These are phyloP conservation scores for Heteromormyrus szaboi DNA, from an alignment of 2,797 vertebrate species.

Conservation along the genomic window DNA sequence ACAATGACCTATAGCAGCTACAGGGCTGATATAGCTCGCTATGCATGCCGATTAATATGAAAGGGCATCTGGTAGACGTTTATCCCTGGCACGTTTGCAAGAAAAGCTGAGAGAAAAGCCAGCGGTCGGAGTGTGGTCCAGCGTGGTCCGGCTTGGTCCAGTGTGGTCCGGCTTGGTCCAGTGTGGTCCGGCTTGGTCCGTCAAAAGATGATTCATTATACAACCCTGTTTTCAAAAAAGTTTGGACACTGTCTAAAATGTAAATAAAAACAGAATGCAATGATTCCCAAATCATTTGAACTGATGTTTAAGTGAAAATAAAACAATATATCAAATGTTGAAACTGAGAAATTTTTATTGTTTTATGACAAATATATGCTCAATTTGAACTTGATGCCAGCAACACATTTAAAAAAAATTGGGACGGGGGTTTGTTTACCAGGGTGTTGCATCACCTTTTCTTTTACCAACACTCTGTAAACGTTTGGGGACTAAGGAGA, in stretches of 20 bases:
- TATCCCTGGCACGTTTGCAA: not conserved
- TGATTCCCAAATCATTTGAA: not conserved
- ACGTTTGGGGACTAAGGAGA: not conserved
- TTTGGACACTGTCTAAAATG: not conserved
- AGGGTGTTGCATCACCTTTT: not conserved
- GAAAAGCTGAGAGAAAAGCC: not conserved
- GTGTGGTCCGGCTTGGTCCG: not conserved
- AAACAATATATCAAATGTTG: not conserved
- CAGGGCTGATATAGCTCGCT: not conserved
- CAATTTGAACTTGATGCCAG: not conserved
- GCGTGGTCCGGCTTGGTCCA: not conserved
- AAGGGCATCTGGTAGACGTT: not conserved
- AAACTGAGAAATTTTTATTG: not conserved
- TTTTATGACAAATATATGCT: not conserved
- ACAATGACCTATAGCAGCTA: not conserved
- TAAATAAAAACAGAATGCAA: not conserved
- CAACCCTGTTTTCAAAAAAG: not conserved
- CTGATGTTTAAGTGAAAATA: not conserved
- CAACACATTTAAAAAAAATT: not conserved
- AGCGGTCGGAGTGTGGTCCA: not conserved
- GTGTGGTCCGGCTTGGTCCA: not conserved
- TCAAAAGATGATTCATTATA: not conserved
- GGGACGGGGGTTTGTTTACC: not conserved
- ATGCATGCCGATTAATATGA: not conserved
- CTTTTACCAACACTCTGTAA: not conserved